These are phyloP conservation scores for Petrocephalus zakoni DNA, from an alignment of 2,113 vertebrate species.

Conservation along the genomic window DNA sequence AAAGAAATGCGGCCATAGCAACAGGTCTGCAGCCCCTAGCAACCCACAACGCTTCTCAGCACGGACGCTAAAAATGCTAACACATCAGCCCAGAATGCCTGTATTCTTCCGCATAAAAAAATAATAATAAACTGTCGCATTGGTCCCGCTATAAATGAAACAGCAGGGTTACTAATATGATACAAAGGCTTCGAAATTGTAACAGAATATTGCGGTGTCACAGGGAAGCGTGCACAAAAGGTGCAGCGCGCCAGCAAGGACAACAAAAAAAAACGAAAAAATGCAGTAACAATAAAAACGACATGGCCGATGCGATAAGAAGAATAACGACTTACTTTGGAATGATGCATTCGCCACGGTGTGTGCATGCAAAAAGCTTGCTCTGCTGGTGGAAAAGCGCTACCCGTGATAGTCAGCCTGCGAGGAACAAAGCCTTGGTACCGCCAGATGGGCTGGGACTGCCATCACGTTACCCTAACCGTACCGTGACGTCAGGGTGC, in stretches of 20 bases:
- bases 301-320: neutral
- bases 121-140: neutral
- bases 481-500: constrained; percentile 50
- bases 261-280: neutral
- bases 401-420: neutral
- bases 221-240: neutral
- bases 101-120: neutral
- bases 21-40: constrained; percentile 45
- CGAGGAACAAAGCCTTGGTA: neutral
- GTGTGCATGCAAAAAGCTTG: constrained; percentile 20
- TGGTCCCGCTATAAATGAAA: neutral
- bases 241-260: neutral
- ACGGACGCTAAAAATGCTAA: neutral
- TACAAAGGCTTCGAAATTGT: neutral
- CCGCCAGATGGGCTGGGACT: constrained; percentile 38
- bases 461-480: constrained; percentile 39
- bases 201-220: neutral
- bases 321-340: constrained; percentile 36
- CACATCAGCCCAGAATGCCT: neutral
- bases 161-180: neutral
- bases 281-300: neutral
- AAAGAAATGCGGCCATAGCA: constrained; percentile 40
- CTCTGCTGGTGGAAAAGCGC: neutral
- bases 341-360: constrained; percentile 29
- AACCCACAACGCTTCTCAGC: constrained; percentile 46